Evolutionary conservation across 2,797 vertebrate species (phyloP).

Genomic region (Myiotriccus ornatus): DNA sequence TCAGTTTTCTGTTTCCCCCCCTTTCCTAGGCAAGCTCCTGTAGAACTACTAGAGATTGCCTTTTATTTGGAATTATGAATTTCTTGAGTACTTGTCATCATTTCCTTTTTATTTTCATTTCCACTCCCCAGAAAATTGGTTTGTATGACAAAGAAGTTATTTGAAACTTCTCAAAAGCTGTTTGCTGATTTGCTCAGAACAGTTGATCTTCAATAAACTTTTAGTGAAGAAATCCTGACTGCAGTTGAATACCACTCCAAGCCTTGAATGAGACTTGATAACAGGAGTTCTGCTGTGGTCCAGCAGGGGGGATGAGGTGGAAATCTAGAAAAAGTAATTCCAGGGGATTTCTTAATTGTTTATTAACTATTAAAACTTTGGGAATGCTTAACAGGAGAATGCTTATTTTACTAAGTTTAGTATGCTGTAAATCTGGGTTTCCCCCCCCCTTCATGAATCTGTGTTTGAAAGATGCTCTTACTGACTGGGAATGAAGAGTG

Average conservation of each 20-base stretch:
- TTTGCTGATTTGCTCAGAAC: not conserved
- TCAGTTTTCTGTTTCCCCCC: not conserved
- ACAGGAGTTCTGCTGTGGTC: not conserved
- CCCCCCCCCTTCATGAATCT: not conserved
- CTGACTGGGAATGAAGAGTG: not conserved
- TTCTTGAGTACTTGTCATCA: not conserved
- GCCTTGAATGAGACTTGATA: not conserved
- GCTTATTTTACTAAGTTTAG: not conserved
- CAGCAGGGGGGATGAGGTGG: not conserved
- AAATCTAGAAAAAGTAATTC: not conserved
- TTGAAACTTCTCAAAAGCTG: not conserved
- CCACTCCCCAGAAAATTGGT: rapidly evolving
- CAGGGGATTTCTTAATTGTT: not conserved
- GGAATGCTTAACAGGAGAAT: not conserved
- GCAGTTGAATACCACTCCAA: not conserved
- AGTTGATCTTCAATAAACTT: not conserved
- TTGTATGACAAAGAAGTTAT: not conserved
- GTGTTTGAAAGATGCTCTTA: not conserved
- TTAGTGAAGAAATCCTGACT: not conserved
- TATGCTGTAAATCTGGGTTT: not conserved
- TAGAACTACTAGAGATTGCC: not conserved
- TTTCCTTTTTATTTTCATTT: not conserved
- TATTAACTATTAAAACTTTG: not conserved
- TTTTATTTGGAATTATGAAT: not conserved
- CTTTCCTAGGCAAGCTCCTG: not conserved